These are phyloP conservation scores for Lithophane ornitopus DNA, from an alignment of 2,888 invertebrate genomes.

Conservation along the genomic window DNA sequence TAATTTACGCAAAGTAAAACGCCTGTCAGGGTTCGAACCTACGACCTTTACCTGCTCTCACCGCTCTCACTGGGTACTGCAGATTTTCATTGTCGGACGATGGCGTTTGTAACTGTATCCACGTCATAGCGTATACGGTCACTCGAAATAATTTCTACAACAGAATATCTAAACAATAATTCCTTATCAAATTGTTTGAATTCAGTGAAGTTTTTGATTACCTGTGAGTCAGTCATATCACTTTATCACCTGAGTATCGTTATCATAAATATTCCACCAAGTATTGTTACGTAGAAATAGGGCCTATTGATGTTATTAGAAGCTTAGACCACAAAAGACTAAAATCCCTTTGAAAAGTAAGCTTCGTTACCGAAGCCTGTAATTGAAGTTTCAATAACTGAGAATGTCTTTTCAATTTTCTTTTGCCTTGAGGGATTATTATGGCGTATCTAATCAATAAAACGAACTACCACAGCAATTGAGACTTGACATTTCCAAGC, in stretches of 20 bases:
- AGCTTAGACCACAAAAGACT: background rate
- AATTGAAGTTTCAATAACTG: slow-evolving; percentile 8
- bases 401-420: slow-evolving; percentile 23
- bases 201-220: slow-evolving; percentile 25
- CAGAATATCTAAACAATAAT: background rate
- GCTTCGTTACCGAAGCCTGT: background rate
- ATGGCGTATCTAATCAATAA: slow-evolving; percentile 31
- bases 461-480: slow-evolving; percentile 11
- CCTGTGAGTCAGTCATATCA: slow-evolving; percentile 3
- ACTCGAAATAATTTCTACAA: slow-evolving; percentile 1
- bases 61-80: background rate
- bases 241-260: slow-evolving; percentile 1
- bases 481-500: slow-evolving; percentile 40
- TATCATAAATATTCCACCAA: slow-evolving; percentile 1
- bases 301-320: background rate
- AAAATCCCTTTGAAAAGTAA: background rate
- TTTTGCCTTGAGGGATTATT: slow-evolving; percentile 20
- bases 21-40: too few relatives aligned
- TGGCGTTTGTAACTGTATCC: background rate
- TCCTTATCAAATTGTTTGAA: slow-evolving; percentile 20
- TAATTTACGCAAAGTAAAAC: too few relatives aligned
- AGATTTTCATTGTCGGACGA: background rate
- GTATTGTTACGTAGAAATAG: background rate
- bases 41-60: too few relatives aligned
- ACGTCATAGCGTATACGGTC: background rate